Evolutionary conservation across 2,797 vertebrate genomes (phyloP), one percentile per base, ranked within the genome.

Genomic region (Centroberyx gerrardi): DNA sequence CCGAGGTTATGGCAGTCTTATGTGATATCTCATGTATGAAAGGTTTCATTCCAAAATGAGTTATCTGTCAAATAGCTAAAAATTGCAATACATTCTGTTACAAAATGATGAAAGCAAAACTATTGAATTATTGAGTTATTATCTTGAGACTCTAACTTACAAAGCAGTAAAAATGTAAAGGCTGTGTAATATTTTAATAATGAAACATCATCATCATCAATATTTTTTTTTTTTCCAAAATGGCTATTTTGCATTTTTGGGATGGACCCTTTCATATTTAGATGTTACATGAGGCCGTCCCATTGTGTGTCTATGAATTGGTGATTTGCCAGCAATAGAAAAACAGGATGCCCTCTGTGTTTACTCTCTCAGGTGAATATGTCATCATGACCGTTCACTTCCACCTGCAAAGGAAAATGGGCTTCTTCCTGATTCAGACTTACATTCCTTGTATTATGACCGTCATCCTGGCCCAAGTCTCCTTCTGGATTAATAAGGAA

Each of bases 401-500:
- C 95, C 97, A 99, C 90, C 95, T 99, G 86, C 97, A 98, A 69
- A 93, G 95, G 81, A 96, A 96, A 84, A 96, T 99, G 97, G 97
- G 97, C 61, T 99, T 98, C 94, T 99, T 98, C 93, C 95, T 99
- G 92, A 99, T 99, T 86, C 97, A 99, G 93, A 98, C 97, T 15
- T 99, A 99, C 74, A 99, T 97, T 68, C 97, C 97, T 6, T 99
- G 97, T 80, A 98, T 98, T 73, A 98, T 99, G 97, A 98, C 97
- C 9, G 97, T 99, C 80, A 97, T 98, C 90, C 94, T 99, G 76
- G 97, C 97, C 52, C 97, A 98, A 90, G 97, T 99, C 74, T 99
- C 97, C 8, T 99, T 99, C 91, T 99, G 97, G 97, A 99, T 99
- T 91, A 97, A 99, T 87, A 98, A 98, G 92, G 97, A 99, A 79